phyloP scores from a whole-genome alignment of 2,888 invertebrate species.

The Leptarthrus brevirostris region DNA sequence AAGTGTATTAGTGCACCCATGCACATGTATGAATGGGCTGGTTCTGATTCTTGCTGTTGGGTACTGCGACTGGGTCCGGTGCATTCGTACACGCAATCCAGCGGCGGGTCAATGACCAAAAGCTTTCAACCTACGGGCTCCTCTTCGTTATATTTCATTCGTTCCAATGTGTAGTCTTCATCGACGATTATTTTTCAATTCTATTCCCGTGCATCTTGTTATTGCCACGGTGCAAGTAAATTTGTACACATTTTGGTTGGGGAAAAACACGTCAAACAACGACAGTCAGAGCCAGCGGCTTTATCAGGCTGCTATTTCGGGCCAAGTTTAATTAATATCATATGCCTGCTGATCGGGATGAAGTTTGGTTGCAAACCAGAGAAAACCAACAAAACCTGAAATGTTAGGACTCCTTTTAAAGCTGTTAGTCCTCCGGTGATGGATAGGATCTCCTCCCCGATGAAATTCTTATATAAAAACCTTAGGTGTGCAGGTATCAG shows the following conservation, averaged over 20 bases:
- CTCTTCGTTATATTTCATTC: constrained; percentile 31
- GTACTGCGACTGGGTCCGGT: constrained; percentile 13
- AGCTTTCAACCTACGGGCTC: constrained; percentile 1
- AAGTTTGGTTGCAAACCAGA: too few species aligned
- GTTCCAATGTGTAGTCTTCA: constrained; percentile 28
- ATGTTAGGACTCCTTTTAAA: too few species aligned
- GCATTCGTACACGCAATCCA: constrained; percentile 37
- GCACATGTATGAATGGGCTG: constrained; percentile 28
- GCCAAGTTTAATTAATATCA: too few species aligned
- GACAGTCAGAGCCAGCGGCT: too few species aligned
- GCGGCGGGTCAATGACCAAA: constrained; percentile 31
- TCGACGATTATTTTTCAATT: constrained; percentile 35
- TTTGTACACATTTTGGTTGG: neutral
- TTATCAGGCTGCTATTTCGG: too few species aligned
- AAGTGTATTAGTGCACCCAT: neutral
- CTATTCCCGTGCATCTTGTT: constrained; percentile 34
- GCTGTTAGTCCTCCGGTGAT: too few species aligned
- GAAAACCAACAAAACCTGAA: too few species aligned
- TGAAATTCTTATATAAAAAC: too few species aligned
- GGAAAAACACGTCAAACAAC: too few species aligned
- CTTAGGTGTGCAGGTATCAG: too few species aligned
- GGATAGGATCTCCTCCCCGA: too few species aligned
- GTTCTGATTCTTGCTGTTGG: constrained; percentile 4
- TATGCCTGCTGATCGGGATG: too few species aligned
- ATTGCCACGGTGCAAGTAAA: constrained; percentile 11